Evolutionary conservation across 2,888 invertebrate genomes (phyloP).

Genomic region (Podotricha telesiphe): DNA sequence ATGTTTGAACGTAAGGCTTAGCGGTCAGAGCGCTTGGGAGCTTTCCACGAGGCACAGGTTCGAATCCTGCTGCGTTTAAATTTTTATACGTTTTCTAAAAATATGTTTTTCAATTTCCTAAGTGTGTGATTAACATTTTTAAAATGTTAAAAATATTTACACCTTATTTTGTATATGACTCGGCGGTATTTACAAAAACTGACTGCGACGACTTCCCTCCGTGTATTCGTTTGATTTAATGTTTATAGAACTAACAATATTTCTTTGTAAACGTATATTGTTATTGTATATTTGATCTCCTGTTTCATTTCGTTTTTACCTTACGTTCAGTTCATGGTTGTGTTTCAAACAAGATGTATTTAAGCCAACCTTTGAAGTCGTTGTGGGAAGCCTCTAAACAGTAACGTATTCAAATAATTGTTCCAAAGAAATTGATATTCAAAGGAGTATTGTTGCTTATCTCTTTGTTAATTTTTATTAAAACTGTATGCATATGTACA

Average conservation of each 20-base stretch:
- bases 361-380: conserved; percentile 8
- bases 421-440: conserved; percentile 1
- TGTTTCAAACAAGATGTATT: conserved; percentile 3
- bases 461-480: background rate
- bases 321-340: background rate
- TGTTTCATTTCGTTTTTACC: conserved; percentile 1
- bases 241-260: conserved; percentile 52
- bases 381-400: background rate
- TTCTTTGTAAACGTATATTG: conserved; percentile 49
- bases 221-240: conserved; percentile 48
- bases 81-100: too few relatives aligned
- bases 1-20: too few relatives aligned
- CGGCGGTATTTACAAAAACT: background rate
- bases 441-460: conserved; percentile 3
- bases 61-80: too few relatives aligned
- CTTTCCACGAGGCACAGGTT: too few relatives aligned
- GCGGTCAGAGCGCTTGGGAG: too few relatives aligned
- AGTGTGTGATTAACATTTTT: too few relatives aligned
- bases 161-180: too few relatives aligned
- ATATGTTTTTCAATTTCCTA: too few relatives aligned
- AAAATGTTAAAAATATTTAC: too few relatives aligned
- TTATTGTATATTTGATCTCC: conserved; percentile 32
- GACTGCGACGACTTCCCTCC: conserved; percentile 22
- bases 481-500: too few relatives aligned
- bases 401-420: background rate